phyloP scores from a whole-genome alignment of 2,797 vertebrate species.

The Myotis vivesi region DNA sequence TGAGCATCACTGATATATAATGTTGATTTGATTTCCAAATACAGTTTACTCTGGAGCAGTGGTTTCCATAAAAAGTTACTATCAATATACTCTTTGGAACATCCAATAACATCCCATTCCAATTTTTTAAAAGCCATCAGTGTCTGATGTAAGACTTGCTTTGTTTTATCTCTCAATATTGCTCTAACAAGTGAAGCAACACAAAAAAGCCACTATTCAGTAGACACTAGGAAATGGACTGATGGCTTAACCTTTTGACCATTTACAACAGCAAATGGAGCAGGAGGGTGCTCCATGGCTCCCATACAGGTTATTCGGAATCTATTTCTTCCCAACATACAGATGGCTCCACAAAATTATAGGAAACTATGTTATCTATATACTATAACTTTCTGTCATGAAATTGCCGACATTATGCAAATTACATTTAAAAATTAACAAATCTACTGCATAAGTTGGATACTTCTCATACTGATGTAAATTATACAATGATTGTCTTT shows the following conservation, averaged over 20 bases:
- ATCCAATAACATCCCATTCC: slow-evolving; percentile 62
- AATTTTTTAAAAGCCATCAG: slow-evolving; percentile 66
- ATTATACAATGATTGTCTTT: background rate
- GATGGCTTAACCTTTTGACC: slow-evolving; percentile 79
- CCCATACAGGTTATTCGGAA: background rate
- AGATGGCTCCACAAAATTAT: slow-evolving; percentile 11
- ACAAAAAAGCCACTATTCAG: slow-evolving; percentile 77
- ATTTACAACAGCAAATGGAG: background rate
- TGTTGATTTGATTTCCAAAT: slow-evolving; percentile 21
- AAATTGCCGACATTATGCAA: slow-evolving; percentile 27
- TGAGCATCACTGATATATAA: slow-evolving; percentile 40
- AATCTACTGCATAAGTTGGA: background rate
- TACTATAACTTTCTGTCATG: background rate
- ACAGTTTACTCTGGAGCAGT: background rate
- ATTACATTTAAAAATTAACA: slow-evolving; percentile 32
- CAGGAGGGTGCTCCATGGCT: background rate
- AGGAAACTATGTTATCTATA: background rate
- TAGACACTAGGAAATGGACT: slow-evolving; percentile 65
- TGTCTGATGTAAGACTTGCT: slow-evolving; percentile 66
- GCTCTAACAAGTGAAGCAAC: slow-evolving; percentile 42
- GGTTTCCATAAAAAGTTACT: background rate
- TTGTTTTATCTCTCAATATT: slow-evolving; percentile 78
- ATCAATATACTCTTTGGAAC: slow-evolving; percentile 63
- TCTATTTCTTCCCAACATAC: background rate
- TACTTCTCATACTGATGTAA: slow-evolving; percentile 23